Evolutionary conservation across 2,797 vertebrate genomes (phyloP).

Genomic region (Sciurus carolinensis): DNA sequence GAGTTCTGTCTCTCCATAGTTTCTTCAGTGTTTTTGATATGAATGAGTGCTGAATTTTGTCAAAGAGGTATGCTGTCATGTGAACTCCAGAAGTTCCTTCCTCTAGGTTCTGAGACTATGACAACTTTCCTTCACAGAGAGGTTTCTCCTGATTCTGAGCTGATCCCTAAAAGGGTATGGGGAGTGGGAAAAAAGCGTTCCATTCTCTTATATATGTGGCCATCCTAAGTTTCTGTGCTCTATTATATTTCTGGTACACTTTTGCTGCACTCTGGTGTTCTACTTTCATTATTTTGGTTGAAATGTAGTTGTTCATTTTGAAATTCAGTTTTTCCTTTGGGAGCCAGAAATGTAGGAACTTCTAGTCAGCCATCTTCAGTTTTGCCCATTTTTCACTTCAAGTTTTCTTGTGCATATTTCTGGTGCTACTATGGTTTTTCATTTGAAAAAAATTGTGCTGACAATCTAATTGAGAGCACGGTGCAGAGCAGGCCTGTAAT

Average conservation of each 20-base stretch:
- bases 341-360: background rate
- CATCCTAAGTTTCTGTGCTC: background rate
- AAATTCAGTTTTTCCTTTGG: background rate
- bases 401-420: background rate
- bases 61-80: background rate
- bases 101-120: background rate
- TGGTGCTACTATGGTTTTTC: background rate
- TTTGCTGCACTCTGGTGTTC: background rate
- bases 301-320: background rate
- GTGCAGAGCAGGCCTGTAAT: no score
- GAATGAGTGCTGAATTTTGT: background rate
- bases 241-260: background rate
- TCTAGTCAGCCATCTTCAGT: background rate
- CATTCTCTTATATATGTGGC: background rate
- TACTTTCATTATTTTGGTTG: background rate
- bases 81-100: background rate
- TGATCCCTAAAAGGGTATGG: background rate
- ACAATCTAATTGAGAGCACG: background rate
- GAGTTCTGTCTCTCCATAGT: no score
- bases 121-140: background rate
- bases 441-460: background rate
- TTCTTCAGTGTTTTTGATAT: no score
- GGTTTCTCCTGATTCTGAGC: background rate
- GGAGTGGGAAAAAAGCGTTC: background rate
- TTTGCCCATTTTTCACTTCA: background rate